Conservation (phyloP, 2,797 vertebrate species). For the Heterohyrax brucei region DNA sequence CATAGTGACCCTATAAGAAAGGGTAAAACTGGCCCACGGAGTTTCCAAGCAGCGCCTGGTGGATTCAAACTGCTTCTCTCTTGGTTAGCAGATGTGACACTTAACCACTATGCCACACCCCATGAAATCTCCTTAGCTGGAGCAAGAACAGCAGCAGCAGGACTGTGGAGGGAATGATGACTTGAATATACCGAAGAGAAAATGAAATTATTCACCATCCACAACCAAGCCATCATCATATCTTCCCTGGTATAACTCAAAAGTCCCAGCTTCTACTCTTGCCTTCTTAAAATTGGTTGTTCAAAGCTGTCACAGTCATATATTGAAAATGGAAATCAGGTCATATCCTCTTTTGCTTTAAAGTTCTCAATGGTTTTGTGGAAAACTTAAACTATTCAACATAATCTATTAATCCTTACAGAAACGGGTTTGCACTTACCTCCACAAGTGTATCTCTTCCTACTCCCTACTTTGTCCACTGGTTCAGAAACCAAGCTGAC, state of each 20-base stretch:
- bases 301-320: neutral
- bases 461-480: neutral
- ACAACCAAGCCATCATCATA: neutral
- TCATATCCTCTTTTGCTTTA: conserved; percentile 28
- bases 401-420: neutral
- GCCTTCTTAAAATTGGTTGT: neutral
- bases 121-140: neutral
- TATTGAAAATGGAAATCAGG: conserved; percentile 60
- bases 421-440: neutral
- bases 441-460: neutral
- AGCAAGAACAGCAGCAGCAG: neutral
- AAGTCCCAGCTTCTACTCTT: neutral
- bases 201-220: neutral
- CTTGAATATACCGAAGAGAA: neutral
- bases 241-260: conserved; percentile 13
- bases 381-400: conserved; percentile 7
- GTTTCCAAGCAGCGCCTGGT: too few relatives aligned
- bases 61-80: too few relatives aligned
- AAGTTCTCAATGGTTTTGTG: conserved; percentile 29
- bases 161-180: neutral
- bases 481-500: neutral
- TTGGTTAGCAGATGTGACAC: too few relatives aligned
- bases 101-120: neutral
- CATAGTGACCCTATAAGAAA: too few relatives aligned
- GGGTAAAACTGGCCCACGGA: too few relatives aligned